Conservation (phyloP, 2,888 invertebrate genomes). For the Oscheius onirici region DNA sequence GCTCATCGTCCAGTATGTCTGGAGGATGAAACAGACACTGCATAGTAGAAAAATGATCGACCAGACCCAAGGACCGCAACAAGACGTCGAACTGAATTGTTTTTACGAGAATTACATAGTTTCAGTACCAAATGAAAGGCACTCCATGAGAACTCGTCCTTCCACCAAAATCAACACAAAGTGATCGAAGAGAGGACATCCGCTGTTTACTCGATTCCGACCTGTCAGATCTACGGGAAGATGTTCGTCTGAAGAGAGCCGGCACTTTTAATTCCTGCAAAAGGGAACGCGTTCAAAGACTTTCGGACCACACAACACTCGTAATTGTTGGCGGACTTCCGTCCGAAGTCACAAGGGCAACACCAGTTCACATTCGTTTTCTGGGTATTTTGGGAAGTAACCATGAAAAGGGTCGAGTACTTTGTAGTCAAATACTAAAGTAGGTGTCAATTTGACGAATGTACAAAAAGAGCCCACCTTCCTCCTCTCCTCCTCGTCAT, state of each 20-base stretch:
- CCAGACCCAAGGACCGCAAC: slow-evolving; percentile 62
- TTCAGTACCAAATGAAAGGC: slow-evolving; percentile 31
- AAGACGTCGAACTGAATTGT: slow-evolving; percentile 62
- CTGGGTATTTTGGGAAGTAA: too few species aligned
- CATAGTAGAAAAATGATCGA: slow-evolving; percentile 60
- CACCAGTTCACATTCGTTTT: not conserved
- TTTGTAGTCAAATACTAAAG: too few species aligned
- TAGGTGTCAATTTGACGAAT: too few species aligned
- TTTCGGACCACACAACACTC: not conserved
- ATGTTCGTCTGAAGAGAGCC: slow-evolving; percentile 29
- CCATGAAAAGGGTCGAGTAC: too few species aligned
- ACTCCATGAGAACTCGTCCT: slow-evolving; percentile 60
- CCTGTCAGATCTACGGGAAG: slow-evolving; percentile 25
- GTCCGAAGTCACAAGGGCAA: not conserved
- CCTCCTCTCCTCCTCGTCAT: slow-evolving; percentile 17
- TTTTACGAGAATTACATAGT: not conserved
- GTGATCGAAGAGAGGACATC: slow-evolving; percentile 4
- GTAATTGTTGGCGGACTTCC: not conserved
- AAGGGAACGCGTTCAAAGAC: not conserved
- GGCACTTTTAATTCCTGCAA: slow-evolving; percentile 27
- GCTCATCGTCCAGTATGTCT: slow-evolving; percentile 70
- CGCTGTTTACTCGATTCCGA: slow-evolving; percentile 10
- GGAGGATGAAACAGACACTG: slow-evolving; percentile 65
- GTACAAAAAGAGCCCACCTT: slow-evolving; percentile 3
- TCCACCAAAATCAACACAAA: slow-evolving; percentile 67